Base-by-base conservation (phyloP, 2,888 invertebrate species). In the Epinotia bilunana region DNA sequence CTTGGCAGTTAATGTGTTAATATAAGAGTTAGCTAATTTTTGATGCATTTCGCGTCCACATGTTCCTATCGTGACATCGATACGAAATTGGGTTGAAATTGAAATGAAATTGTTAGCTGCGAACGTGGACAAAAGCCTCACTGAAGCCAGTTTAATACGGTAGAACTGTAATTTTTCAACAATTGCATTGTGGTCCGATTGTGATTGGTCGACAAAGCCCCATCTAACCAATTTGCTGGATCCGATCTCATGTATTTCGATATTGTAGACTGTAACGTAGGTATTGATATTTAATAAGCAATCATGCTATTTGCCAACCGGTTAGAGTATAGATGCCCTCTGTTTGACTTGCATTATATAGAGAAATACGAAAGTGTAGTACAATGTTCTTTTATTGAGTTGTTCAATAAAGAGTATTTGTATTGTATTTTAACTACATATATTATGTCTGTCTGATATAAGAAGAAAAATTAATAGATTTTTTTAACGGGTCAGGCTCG, bases 161-260 rank as follows among this genome's bases (percentile, higher is more conserved):
- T n/a, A 6, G 49, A 23, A 23, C 46, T 64, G 28, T 53, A 64
- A 64, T 64, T 64, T 64, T 53, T 49, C 49, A 64, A 53, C 64
- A 64, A 64, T 64, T 49, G 49, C 16, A 64, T 64, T 20, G 64
- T 11, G 16, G 23, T 7, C 6, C 46, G 28, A 64, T 64, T 49
- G 64, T 49, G 23, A 20, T 46, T 20, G 64, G 28, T 16, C 49
- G 28, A 49, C n/a, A 53, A 64, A 49, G 64, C 64, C 12, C 23
- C 23, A 28, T 49, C 49, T 64, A 23, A 49, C 49, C 64, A 49
- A 64, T 64, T 64, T 64, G 64, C 16, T 64, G 64, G 49, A 49
- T 49, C 20, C 64, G 64, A 53, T 49, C 23, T 46, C 23, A 23
- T 28, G 28, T 23, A 23, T 28, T 60, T 60, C 60, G 28, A 60